These are phyloP conservation scores for Pontoporia blainvillei DNA, from an alignment of 2,113 vertebrate genomes.

Conservation along the genomic window DNA sequence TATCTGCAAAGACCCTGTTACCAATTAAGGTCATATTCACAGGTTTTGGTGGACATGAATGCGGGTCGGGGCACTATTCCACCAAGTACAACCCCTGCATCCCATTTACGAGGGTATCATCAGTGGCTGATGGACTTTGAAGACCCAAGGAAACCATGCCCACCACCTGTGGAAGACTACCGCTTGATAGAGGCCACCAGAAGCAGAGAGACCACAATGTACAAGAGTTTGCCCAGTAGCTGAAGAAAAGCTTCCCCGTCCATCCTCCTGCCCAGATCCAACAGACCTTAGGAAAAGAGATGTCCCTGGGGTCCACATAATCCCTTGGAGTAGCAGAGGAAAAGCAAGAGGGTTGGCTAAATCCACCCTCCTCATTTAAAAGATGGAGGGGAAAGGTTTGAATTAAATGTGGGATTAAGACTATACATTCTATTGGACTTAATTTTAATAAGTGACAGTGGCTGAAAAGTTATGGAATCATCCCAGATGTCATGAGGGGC, in stretches of 20 bases:
- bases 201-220: not conserved
- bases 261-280: not conserved
- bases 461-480: not conserved
- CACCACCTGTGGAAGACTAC: not conserved
- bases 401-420: not conserved
- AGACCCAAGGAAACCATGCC: not conserved
- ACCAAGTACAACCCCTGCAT: not conserved
- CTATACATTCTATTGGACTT: not conserved
- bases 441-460: not conserved
- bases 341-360: not conserved
- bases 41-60: not conserved
- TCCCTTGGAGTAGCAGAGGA: not conserved
- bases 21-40: not conserved
- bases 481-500: not conserved
- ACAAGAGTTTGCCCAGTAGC: not conserved
- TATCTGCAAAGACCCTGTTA: not conserved
- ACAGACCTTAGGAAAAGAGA: not conserved
- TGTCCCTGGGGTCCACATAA: not conserved
- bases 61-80: no score
- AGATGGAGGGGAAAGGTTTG: not conserved
- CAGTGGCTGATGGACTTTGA: not conserved
- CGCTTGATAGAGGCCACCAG: not conserved
- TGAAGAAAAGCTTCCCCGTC: not conserved
- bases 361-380: not conserved
- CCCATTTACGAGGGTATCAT: not conserved